Evolutionary conservation across 2,113 vertebrate species (phyloP), one percentile per base, ranked within the genome.

Genomic region (Meleagris gallopavo): DNA sequence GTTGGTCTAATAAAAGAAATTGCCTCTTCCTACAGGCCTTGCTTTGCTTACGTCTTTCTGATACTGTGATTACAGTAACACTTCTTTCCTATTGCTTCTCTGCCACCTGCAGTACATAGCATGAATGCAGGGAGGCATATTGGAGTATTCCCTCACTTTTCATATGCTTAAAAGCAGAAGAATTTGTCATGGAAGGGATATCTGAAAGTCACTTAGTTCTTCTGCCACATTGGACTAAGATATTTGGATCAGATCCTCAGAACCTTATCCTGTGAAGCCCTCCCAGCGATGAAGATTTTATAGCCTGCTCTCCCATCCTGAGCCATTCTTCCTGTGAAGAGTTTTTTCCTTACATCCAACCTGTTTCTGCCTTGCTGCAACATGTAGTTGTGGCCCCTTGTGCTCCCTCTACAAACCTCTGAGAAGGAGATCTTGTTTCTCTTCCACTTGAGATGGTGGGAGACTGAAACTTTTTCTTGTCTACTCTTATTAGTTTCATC

Each of bases 41-140:
- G 65, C 40, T 76, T 86, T 5, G 1, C 66, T 83, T 82, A 29
- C 4, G 34, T 79, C 58, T 40, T 83, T 58, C 62, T 88, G 78
- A 58, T 73, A 21, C 52, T 38, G 8, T 41, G 60, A 45, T 36
- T 89, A 54, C 66, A 52, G 5, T 36, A 38, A 15, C 0, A 0
- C 8, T 27, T 84, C 54, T 88, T 94, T 77, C 25, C 72, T 83
- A 67, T 46, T 83, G 52, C 91, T 94, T 52, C 85, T 93, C 91
- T 96, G 91, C 96, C 95, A 95, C 89, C 94, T 96, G 76, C 94
- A 96, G 95, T 75, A 72, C 15, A 25, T 27, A 81, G 52, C 69
- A 46, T 83, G 75, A 77, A 89, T 50, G 25, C 55, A 74, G 8
- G 41, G 32, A 89, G 81, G 29, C 9, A 24, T 30, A 65, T n/a